phyloP scores from a whole-genome alignment of 2,888 invertebrate genomes.

The Callinectes sapidus region DNA sequence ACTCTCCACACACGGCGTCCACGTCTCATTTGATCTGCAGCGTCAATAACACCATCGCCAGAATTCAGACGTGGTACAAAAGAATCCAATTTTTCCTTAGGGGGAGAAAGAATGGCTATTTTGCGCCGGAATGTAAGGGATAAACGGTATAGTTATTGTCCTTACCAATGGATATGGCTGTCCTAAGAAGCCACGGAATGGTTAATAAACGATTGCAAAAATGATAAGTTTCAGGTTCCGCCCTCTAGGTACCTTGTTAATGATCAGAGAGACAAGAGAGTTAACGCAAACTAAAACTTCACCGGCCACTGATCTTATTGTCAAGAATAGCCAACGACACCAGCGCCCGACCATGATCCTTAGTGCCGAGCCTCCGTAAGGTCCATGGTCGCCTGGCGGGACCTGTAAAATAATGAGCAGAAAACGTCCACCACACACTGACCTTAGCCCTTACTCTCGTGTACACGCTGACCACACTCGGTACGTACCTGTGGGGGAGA shows the following conservation, averaged over 20 bases:
- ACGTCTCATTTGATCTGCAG: conserved; percentile 20
- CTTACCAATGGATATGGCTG: background rate
- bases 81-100: background rate
- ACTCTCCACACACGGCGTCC: background rate
- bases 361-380: background rate
- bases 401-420: conserved; percentile 22
- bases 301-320: background rate
- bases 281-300: conserved; percentile 3
- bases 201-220: background rate
- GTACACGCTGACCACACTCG: conserved; percentile 1
- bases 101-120: background rate
- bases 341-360: background rate
- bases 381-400: background rate
- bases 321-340: background rate
- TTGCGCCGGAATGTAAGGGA: background rate
- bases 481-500: background rate
- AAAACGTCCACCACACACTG: background rate
- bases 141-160: background rate
- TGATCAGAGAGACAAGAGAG: background rate
- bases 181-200: background rate
- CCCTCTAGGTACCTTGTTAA: background rate
- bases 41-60: conserved; percentile 20
- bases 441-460: background rate
- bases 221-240: background rate
- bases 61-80: background rate